Evolutionary conservation across 2,113 vertebrate genomes (phyloP), one percentile per base, ranked within the genome.

Genomic region (Piaya cayana): DNA sequence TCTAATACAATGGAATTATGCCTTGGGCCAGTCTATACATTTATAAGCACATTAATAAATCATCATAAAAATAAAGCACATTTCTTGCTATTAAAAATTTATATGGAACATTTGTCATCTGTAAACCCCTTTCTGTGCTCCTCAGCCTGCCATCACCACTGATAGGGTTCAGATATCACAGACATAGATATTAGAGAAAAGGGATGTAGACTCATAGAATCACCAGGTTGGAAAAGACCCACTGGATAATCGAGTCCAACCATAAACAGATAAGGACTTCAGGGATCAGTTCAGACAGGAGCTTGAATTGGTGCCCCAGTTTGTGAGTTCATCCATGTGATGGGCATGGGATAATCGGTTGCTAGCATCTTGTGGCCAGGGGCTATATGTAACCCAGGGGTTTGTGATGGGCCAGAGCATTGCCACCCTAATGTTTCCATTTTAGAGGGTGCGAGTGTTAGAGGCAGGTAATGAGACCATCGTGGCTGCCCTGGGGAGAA

Each of bases 31-130:
- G 55, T 50, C 56, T 97, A 42, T 97, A 85, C 82, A 82, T 97
- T 97, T 97, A 95, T 94, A 96, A 95, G 53, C 62, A 7, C 39
- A 70, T 97, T 91, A 97, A 97, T 97, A 97, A 97, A 97, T 96
- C 91, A 97, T 90, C 36, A 86, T 84, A 81, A 94, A 97, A 96
- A 97, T 72, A 96, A 94, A 96, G 60, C 50, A 81, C 56, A 55
- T 81, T 93, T 92, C 95, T 93, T 94, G 64, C 53, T 68, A 82
- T 97, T 97, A 97, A 96, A 98, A 97, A 96, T 97, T 95, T 95
- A 95, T 47, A 22, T 20, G 37, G 52, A 89, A 69, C 45, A 34
- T 76, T 92, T 96, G 63, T 96, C 87, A 78, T 79, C 64, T 89
- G 25, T 76, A 87, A 78, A 32, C 17, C 30, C 15, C 71, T 62